phyloP scores from a whole-genome alignment of 2,888 invertebrate species.

The Latrodectus hesperus region DNA sequence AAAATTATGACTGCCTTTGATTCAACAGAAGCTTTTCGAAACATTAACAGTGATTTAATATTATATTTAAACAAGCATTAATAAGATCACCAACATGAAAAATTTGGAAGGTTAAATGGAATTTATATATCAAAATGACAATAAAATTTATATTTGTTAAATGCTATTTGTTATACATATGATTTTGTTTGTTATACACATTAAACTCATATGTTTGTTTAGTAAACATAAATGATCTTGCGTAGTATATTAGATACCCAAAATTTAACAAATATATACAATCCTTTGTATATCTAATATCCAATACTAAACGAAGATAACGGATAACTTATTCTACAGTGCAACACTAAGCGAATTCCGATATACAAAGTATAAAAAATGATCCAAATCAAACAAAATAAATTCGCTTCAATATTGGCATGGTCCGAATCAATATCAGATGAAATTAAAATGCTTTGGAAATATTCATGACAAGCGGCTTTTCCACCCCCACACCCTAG shows the following conservation, averaged over 20 bases:
- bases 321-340: not conserved
- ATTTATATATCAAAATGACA: too few species aligned
- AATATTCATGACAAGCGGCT: not conserved
- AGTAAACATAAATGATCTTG: not conserved
- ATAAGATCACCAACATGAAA: too few species aligned
- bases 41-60: too few species aligned
- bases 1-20: too few species aligned
- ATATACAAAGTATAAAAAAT: constrained; percentile 7
- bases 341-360: constrained; percentile 33
- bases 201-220: not conserved
- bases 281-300: too few species aligned
- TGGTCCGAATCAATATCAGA: constrained; percentile 10
- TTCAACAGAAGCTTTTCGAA: too few species aligned
- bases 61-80: too few species aligned
- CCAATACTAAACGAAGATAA: too few species aligned
- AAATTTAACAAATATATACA: too few species aligned
- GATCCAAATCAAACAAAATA: constrained; percentile 23
- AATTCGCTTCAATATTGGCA: constrained; percentile 36
- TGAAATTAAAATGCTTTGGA: constrained; percentile 39
- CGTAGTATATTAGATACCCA: not conserved
- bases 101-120: too few species aligned
- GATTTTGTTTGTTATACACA: not conserved
- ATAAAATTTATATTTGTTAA: too few species aligned
- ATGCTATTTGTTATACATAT: too few species aligned
- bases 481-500: not conserved